Evolutionary conservation across 1,140 invertebrate genomes (phyloP), one percentile per base, ranked within the genome.

Genomic region (Carcinoscorpius rotundicauda): DNA sequence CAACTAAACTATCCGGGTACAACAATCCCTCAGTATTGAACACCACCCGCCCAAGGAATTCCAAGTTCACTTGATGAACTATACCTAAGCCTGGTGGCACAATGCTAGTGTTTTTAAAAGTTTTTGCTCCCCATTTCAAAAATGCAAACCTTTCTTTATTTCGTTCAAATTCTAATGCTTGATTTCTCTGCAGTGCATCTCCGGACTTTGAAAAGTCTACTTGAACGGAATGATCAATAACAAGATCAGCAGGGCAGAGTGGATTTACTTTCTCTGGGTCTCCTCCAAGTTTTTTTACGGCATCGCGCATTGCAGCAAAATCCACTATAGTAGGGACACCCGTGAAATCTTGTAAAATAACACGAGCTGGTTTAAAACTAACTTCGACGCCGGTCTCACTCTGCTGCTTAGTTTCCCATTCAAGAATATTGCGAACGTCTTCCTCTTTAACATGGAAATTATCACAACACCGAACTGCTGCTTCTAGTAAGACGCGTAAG

Each of bases 391-490:
- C 86, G 29, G 51, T 5, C 70, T 83, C n/a, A 49, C 52, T 66
- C 5, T 79, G 75, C 77, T 93, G 86, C 75, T 87, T 85, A 56
- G 78, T 74, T 76, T 92, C 83, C 96, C 96, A 99, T 69, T 91
- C 81, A n/a, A 98, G 78, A 57, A 98, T 89, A 69, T 87, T 94
- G 65, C 88, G 78, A 0, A 98, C 93, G 82, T 99, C 95, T 62
- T 82, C 79, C 74, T 88, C 82, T 57, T 84, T 83, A 8, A 85
- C 76, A 76, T 95, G 90, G 75, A 98, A 97, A 71, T 91, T 88
- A 79, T 99, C 96, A 78, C 95, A 98, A 79, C 96, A 95, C 63
- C 97, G 80, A 1, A 99, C 86, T 51, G 92, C 93, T 5, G 94
- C 94, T 79, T 99, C 97, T 71, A 99, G 78, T 3, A 99, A 80